Conservation (phyloP, 2,888 invertebrate species). For the Lepidochrysops patricia region DNA sequence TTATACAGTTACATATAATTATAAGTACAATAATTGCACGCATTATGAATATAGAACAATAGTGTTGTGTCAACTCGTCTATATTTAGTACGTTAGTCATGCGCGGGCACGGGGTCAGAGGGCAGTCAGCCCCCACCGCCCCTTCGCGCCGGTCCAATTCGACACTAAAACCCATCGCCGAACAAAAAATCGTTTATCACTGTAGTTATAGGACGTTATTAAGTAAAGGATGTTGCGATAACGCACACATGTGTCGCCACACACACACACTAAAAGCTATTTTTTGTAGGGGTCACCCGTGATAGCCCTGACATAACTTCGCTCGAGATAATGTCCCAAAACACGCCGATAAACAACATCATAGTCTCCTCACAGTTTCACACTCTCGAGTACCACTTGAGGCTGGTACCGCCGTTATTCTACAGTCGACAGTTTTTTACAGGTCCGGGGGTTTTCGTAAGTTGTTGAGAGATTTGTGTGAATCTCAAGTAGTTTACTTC, state of each 20-base stretch:
- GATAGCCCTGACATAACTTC: conserved; percentile 12
- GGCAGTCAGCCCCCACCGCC: neutral
- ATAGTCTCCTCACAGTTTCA: neutral
- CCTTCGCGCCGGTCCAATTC: neutral
- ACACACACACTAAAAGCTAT: neutral
- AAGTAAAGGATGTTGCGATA: conserved; percentile 16
- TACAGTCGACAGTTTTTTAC: conserved; percentile 9
- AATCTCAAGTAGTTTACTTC: neutral
- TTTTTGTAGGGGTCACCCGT: conserved; percentile 15
- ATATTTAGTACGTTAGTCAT: conserved; percentile 6
- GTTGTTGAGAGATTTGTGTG: neutral
- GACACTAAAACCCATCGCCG: neutral
- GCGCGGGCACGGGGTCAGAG: neutral
- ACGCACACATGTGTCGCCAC: neutral
- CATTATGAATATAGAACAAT: neutral
- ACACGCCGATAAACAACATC: neutral
- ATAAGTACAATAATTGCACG: neutral
- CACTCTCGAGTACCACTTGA: conserved; percentile 9
- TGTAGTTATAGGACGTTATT: conserved; percentile 13
- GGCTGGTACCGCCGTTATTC: conserved; percentile 9
- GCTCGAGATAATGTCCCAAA: neutral
- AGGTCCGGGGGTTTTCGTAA: neutral
- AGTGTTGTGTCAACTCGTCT: neutral
- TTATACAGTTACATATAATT: too few relatives aligned
- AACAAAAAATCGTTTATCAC: neutral